Evolutionary conservation across 2,113 vertebrate genomes (phyloP).

Genomic region (Cercopithecus mona): DNA sequence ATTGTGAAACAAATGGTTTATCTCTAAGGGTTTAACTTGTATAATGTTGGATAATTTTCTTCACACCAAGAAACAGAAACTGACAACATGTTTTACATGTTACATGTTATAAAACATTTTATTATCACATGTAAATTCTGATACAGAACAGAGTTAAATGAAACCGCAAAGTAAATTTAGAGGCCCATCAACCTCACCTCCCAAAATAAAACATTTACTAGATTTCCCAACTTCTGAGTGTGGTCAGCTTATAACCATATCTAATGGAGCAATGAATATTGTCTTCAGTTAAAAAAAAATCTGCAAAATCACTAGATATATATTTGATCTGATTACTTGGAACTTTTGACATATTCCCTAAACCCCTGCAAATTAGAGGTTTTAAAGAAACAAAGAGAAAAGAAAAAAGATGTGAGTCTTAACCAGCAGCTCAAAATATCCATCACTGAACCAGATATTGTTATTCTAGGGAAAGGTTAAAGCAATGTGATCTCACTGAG

Average conservation of each 20-base stretch:
- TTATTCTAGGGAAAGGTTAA: background rate
- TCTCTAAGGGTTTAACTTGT: background rate
- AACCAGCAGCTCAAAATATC: background rate
- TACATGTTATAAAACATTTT: background rate
- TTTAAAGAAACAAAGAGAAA: background rate
- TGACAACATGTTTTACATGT: background rate
- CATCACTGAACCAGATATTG: background rate
- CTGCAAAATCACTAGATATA: background rate
- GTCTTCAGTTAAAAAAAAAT: background rate
- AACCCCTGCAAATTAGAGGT: background rate
- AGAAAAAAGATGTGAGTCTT: background rate
- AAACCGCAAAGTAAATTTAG: background rate
- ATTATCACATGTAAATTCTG: background rate
- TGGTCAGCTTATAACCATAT: background rate
- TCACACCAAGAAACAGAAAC: background rate
- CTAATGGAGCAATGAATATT: background rate
- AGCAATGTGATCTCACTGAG: background rate
- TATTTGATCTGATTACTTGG: background rate
- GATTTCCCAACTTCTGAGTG: background rate
- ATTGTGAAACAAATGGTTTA: background rate
- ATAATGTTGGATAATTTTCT: background rate
- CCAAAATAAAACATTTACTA: background rate
- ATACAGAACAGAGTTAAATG: constrained; percentile 14
- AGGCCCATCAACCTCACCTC: background rate
- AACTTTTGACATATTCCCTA: background rate